Conservation (phyloP, 2,888 invertebrate species). For the Caenorhabditis panamensis region DNA sequence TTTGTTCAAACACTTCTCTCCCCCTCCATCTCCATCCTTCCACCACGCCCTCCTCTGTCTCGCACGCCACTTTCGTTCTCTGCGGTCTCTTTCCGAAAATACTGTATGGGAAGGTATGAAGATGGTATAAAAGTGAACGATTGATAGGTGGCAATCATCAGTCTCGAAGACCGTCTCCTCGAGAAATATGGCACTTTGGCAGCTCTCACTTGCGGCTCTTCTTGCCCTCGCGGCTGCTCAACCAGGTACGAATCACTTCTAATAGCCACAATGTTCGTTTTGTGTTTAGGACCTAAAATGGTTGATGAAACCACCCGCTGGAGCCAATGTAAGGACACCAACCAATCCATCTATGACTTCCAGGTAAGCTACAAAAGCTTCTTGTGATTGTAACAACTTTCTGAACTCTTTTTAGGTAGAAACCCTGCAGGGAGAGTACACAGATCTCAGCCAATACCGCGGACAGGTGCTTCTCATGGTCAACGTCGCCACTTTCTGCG, state of each 20-base stretch:
- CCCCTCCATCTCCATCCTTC: conserved; percentile 8
- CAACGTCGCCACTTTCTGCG: conserved; percentile 81
- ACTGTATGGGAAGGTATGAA: conserved; percentile 56
- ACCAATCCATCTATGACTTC: conserved; percentile 80
- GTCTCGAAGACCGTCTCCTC: conserved; percentile 46
- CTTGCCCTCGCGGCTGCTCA: conserved; percentile 52
- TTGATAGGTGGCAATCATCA: conserved; percentile 56
- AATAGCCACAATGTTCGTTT: background rate
- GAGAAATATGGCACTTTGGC: conserved; percentile 53
- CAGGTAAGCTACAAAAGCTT: conserved; percentile 61
- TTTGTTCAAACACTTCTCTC: conserved; percentile 50
- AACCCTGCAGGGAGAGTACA: conserved; percentile 79
- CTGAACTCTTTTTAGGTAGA: conserved; percentile 69
- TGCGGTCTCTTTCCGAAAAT: conserved; percentile 43
- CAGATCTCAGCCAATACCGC: conserved; percentile 78
- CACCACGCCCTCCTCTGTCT: conserved; percentile 48
- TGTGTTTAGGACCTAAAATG: conserved; percentile 75
- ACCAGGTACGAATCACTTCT: conserved; percentile 46
- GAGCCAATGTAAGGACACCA: conserved; percentile 76
- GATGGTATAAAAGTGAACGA: conserved; percentile 54
- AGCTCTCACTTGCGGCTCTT: conserved; percentile 46
- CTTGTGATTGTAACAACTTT: background rate
- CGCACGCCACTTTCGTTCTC: conserved; percentile 45
- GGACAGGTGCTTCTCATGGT: conserved; percentile 80
- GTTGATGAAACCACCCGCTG: conserved; percentile 80